Percentiles rank a stretch among this genome's conserved stretches.
phyloP scores from a whole-genome alignment of 64 coral and sea anemone genomes.

The Dendronephthya gigantea region DNA sequence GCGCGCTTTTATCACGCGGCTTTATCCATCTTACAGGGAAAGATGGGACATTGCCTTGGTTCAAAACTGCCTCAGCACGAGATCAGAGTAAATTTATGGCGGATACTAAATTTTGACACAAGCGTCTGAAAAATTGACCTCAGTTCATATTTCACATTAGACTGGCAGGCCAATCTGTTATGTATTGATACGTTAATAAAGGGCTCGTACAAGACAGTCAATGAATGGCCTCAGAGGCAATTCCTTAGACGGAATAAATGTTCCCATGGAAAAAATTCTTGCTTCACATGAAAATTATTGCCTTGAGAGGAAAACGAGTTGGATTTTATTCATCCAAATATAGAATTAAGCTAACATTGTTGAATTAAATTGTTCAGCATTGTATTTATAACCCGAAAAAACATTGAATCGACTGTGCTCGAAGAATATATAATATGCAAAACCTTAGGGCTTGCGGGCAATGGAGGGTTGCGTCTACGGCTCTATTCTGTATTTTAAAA shows the following conservation, averaged over 20 bases:
- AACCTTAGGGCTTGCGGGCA: too few species aligned
- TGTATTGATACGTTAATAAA: constrained; percentile 8
- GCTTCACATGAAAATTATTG: too few species aligned
- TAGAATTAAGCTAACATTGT: too few species aligned
- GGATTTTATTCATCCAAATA: too few species aligned
- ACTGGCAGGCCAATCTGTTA: neutral
- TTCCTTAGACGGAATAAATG: neutral
- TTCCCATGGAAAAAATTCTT: neutral
- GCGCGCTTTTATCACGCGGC: neutral
- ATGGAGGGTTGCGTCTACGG: too few species aligned
- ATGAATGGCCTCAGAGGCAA: neutral
- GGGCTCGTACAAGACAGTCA: neutral
- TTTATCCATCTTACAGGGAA: neutral
- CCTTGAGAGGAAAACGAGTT: too few species aligned
- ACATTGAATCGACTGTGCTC: too few species aligned
- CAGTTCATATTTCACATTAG: constrained; percentile 3
- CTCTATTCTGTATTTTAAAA: too few species aligned
- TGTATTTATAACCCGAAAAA: too few species aligned
- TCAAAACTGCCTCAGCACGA: neutral
- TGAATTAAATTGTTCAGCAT: too few species aligned
- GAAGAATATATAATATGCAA: too few species aligned
- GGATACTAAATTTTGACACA: neutral
- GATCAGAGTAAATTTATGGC: neutral
- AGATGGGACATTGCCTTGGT: neutral
- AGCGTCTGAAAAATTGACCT: neutral